phyloP scores from a whole-genome alignment of 2,888 invertebrate species.

The Diplolepis rosae region DNA sequence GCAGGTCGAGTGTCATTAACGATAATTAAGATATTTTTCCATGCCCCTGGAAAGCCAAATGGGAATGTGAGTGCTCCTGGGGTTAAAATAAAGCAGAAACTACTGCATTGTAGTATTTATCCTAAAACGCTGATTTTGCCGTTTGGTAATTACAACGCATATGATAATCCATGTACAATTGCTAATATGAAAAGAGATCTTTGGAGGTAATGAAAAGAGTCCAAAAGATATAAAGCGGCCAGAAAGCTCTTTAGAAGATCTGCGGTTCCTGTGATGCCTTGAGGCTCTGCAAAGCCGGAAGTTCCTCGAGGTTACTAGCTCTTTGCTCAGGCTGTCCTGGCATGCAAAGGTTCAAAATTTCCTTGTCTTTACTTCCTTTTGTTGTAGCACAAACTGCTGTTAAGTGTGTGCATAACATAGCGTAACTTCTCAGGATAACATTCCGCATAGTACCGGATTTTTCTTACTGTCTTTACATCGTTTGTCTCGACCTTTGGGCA shows the following conservation, averaged over 20 bases:
- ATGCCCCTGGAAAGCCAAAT: slow-evolving; percentile 29
- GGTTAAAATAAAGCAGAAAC: slow-evolving; percentile 36
- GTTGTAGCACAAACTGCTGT: not conserved
- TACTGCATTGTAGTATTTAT: slow-evolving; percentile 30
- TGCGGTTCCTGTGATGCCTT: not conserved
- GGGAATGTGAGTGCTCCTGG: slow-evolving; percentile 12
- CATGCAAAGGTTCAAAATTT: not conserved
- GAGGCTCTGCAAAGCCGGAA: not conserved
- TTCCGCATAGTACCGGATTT: not conserved
- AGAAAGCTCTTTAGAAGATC: not conserved
- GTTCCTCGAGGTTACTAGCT: not conserved
- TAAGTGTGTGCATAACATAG: slow-evolving; percentile 7
- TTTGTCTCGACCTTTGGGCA: slow-evolving; percentile 14
- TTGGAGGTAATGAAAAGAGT: slow-evolving; percentile 19
- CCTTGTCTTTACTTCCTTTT: slow-evolving; percentile 2
- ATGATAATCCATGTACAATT: not conserved
- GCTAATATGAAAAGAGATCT: slow-evolving; percentile 29
- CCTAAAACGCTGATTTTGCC: too few species aligned
- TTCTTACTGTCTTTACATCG: slow-evolving; percentile 4
- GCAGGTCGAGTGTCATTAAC: slow-evolving; percentile 22
- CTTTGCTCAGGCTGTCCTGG: slow-evolving; percentile 2
- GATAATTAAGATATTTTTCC: slow-evolving; percentile 39
- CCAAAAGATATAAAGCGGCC: not conserved
- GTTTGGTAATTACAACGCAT: too few species aligned
- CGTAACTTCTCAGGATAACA: slow-evolving; percentile 8